phyloP scores from a whole-genome alignment of 2,797 vertebrate genomes.

The Clarias fuscus region DNA sequence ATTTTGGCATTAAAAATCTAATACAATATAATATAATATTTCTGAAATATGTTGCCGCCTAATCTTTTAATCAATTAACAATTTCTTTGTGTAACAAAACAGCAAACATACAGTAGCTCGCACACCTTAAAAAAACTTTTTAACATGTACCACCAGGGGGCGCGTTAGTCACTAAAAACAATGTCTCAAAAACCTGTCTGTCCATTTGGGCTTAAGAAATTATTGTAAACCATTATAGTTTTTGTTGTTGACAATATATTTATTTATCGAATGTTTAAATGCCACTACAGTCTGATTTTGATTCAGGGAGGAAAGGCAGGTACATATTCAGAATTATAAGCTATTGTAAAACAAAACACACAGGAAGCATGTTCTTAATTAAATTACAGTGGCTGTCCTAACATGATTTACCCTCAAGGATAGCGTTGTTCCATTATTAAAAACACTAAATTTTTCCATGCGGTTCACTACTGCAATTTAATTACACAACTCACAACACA shows the following conservation, averaged over 20 bases:
- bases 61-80: not conserved
- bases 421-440: constrained; percentile 5
- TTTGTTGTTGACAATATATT: constrained; percentile 2
- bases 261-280: constrained; percentile 12
- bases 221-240: not conserved
- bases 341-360: constrained; percentile 4
- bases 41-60: not conserved
- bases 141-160: constrained; percentile 25
- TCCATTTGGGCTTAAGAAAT: not conserved
- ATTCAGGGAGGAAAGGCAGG: not conserved
- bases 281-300: not conserved
- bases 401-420: not conserved
- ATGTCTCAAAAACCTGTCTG: not conserved
- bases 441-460: not conserved
- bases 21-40: constrained; percentile 9
- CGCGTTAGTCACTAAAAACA: not conserved
- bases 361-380: not conserved
- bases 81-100: not conserved
- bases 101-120: not conserved
- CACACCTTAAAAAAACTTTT: not conserved
- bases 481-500: not conserved
- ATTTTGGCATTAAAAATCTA: not conserved
- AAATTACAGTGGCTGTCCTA: not conserved
- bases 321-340: not conserved
- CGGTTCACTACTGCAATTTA: constrained; percentile 15